Evolutionary conservation across 2,113 vertebrate genomes (phyloP), one percentile per base, ranked within the genome.

Genomic region (Daboia siamensis): DNA sequence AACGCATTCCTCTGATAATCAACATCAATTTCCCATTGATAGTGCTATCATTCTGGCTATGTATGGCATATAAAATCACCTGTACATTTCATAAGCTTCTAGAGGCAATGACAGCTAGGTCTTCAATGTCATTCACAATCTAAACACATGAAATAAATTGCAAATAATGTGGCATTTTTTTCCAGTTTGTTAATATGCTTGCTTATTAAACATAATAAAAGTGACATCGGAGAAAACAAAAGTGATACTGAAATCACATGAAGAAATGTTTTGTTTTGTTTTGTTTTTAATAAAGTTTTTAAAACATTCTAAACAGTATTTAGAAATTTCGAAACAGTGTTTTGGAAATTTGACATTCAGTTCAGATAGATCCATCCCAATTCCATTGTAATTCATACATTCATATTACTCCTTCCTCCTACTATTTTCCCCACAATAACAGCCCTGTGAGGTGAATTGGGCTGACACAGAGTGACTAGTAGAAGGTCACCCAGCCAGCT

Each of bases 41-140:
- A 90, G 87, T 90, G 86, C 74, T 90, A 95, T 95, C 95, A 95
- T 86, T 95, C 91, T 95, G 95, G 94, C 24, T 61, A 86, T 69
- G 61, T 88, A 46, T 92, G 87, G 93, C 39, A 2, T 4, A 74
- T 89, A 90, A 94, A 95, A 48, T 86, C 86, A 95, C 17, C 94
- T 64, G 87, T n/a, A 91, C 92, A 93, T 94, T 94, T 95, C 94
- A 92, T 56, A 93, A 95, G 57, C 51, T 91, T 95, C 88, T 92
- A 95, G 89, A 95, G 92, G 59, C 92, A 94, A 85, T 92, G 86
- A 95, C 95, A 96, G 54, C 3, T 74, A 95, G 59, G 54, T 94
- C 33, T 95, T 95, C 2, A 52, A 24, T 46, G 86, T 92, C 93
- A 96, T 56, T 57, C 92, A 89, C 88, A 86, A 15, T 94, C 51